A percentile compares a stretch with the other conserved stretches of the same genome.
Conservation (phyloP, 2,797 vertebrate genomes). For the Rhabdophis nuchalis region DNA sequence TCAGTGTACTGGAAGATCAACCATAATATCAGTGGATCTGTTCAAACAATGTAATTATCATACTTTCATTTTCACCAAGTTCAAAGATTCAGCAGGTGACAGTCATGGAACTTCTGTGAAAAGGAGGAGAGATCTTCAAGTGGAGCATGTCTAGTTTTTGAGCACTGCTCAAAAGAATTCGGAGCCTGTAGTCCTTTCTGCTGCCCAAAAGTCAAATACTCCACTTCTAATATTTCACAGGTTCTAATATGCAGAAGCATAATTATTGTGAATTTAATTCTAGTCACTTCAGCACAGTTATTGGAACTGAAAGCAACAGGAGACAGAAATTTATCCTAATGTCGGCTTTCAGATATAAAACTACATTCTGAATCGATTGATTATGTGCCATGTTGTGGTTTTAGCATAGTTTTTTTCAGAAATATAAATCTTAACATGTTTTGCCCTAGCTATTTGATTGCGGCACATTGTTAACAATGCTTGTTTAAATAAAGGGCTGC, state of each 20-base stretch:
- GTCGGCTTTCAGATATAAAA: slow-evolving; percentile 15
- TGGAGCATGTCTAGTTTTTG: neutral
- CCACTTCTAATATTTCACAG: neutral
- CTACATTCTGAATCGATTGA: neutral
- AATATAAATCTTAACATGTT: slow-evolving; percentile 25
- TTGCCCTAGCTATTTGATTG: slow-evolving; percentile 47
- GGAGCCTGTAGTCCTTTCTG: neutral
- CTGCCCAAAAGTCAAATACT: neutral
- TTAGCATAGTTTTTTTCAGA: slow-evolving; percentile 26
- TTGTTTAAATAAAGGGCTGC: slow-evolving; percentile 67
- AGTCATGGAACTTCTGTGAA: neutral
- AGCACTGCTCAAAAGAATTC: neutral
- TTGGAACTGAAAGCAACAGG: neutral
- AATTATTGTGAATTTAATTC: neutral
- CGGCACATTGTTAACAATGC: slow-evolving; percentile 63
- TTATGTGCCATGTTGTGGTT: neutral
- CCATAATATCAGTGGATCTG: neutral
- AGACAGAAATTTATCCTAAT: neutral
- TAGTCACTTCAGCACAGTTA: neutral
- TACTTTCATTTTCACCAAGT: neutral
- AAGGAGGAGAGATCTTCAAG: neutral
- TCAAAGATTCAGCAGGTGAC: neutral
- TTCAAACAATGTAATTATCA: neutral
- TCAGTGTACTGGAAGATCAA: neutral
- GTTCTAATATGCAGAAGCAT: neutral